These are phyloP conservation scores for Percina caprodes DNA, from an alignment of 2,113 vertebrate species.

Conservation along the genomic window DNA sequence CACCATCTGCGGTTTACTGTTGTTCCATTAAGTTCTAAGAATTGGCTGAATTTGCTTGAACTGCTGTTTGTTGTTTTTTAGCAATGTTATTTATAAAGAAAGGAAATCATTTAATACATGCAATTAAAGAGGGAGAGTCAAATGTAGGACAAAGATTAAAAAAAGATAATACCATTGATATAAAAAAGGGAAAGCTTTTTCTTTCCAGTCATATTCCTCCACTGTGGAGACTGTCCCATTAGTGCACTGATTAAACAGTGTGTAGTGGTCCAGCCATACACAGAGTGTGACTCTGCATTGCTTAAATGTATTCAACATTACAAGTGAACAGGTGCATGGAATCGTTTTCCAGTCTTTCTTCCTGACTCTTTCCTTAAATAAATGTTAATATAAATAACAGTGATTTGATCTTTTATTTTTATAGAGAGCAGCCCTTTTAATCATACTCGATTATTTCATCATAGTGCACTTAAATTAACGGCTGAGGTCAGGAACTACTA, in stretches of 20 bases:
- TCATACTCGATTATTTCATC: neutral
- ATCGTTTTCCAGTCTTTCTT: neutral
- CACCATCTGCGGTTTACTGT: neutral
- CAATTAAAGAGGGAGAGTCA: conserved; percentile 3
- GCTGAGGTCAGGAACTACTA: neutral
- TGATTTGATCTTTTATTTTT: conserved; percentile 73
- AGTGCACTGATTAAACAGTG: neutral
- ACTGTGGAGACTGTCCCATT: neutral
- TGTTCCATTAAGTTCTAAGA: conserved; percentile 6
- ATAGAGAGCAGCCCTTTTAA: conserved; percentile 44
- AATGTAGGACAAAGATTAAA: neutral
- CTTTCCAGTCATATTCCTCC: conserved; percentile 5
- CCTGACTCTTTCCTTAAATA: neutral
- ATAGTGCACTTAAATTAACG: neutral
- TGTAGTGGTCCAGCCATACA: neutral
- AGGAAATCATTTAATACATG: neutral
- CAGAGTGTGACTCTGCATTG: neutral
- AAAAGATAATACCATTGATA: neutral
- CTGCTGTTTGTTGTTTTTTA: conserved; percentile 29
- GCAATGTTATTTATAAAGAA: conserved; percentile 24
- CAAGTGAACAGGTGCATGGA: conserved; percentile 11
- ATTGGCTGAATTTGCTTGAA: conserved; percentile 36
- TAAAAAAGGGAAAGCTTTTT: conserved; percentile 59
- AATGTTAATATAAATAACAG: conserved; percentile 43
- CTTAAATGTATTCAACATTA: conserved; percentile 3